Base-by-base conservation (phyloP, 2,113 vertebrate species). In the Bagarius yarrelli region DNA sequence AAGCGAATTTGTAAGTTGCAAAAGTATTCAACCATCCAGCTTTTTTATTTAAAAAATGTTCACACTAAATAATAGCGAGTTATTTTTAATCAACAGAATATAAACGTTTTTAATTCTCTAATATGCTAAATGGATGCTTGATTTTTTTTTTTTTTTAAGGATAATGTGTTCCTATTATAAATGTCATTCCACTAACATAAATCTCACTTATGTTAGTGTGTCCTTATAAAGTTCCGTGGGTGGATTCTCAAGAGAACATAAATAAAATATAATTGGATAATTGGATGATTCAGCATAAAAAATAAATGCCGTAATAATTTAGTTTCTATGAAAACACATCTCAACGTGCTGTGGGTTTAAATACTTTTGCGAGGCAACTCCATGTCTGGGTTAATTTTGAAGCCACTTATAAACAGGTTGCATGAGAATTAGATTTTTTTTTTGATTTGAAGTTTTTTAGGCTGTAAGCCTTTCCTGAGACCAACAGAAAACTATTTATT, bases 401-500 rank as follows among this genome's bases (percentile, higher is more conserved):
- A 75, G 73, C 23, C n/a, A 8, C 64, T n/a, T 55, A 63, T 27
- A 69, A 59, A 70, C 34, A 30, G 36, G 61, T 25, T 57, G 67
- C 56, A 79, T 71, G 69, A 71, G 8, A 6, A 52, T 30, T 52
- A 52, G 8, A 19, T 30, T 52, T 71, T 71, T 14, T 47, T 8
- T 16, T 70, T 25, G 15, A 70, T 50, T 47, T 70, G 9, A n/a
- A n/a, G n/a, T 16, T 47, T 71, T 72, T n/a, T 72, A 47, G 32
- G 47, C 34, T 56, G n/a, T 40, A 14, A 11, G 32, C 14, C 40
- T 75, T 85, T 85, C 80, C 83, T 82, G 80, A 82, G 79, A 61
- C 27, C 1, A 70, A 32, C 40, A 78, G 44, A 61, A 78, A 60
- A 61, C n/a, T 21, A 21, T 40, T 52, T 21, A 34, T 6, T 30